A percentile compares a stretch with the other conserved stretches of the same genome.
Conservation (phyloP, 2,888 invertebrate species). For the Petrolisthes manimaculis region DNA sequence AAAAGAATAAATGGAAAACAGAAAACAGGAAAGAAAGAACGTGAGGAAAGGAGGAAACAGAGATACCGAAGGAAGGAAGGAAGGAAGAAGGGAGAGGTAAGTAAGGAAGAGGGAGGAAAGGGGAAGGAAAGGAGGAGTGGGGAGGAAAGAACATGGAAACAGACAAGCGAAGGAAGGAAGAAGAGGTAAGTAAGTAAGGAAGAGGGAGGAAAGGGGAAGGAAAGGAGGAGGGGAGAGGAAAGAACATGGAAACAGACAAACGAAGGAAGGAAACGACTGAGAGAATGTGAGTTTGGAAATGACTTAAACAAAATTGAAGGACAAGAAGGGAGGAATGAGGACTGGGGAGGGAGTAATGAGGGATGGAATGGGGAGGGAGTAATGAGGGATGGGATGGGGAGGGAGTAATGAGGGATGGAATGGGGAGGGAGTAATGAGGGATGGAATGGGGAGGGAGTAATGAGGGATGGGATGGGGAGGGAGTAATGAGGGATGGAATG, state of each 20-base stretch:
- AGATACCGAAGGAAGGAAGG: too few species aligned
- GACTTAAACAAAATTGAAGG: not conserved
- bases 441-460: not conserved
- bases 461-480: not conserved
- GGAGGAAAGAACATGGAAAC: not conserved
- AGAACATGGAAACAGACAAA: not conserved
- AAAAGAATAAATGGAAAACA: too few species aligned
- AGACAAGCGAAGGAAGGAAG: not conserved
- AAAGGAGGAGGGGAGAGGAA: not conserved
- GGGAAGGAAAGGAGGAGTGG: conserved; percentile 1
- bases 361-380: not conserved
- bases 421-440: conserved; percentile 11
- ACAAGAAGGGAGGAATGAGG: not conserved
- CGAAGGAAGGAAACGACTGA: not conserved
- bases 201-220: not conserved
- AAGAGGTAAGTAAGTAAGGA: not conserved
- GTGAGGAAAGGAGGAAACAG: too few species aligned
- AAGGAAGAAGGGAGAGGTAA: too few species aligned
- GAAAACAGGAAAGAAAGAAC: too few species aligned
- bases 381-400: not conserved
- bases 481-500: not conserved
- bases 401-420: not conserved
- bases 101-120: not conserved
- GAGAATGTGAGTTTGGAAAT: not conserved
- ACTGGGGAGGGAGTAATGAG: not conserved